A percentile compares a stretch with the other conserved stretches of the same genome.
Conservation (phyloP, 2,113 vertebrate genomes). For the Catharus bicknelli region DNA sequence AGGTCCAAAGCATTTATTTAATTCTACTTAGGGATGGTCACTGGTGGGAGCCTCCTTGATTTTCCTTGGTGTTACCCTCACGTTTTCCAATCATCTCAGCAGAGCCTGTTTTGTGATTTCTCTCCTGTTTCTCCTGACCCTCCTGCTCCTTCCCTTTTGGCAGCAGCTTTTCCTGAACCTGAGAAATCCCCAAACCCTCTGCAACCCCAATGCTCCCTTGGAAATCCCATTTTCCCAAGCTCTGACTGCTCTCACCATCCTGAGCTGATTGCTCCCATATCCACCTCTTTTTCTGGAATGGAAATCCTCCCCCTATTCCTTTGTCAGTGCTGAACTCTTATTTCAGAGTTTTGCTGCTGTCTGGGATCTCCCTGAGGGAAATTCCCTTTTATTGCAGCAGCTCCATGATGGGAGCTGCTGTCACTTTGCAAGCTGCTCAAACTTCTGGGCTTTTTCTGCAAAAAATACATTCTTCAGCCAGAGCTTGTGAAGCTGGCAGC, state of each 20-base stretch:
- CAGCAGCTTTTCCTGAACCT: neutral
- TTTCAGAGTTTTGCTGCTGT: neutral
- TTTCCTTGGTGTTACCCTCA: neutral
- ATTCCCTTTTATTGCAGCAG: neutral
- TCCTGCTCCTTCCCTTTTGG: neutral
- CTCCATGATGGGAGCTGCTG: neutral
- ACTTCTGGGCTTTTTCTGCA: slow-evolving; percentile 2
- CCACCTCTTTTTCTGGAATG: neutral
- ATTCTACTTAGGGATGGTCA: neutral
- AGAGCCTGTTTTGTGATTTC: neutral
- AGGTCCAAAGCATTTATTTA: neutral
- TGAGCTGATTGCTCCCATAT: neutral
- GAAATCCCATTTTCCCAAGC: neutral
- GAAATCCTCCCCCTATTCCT: rapidly evolving
- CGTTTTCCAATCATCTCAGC: neutral
- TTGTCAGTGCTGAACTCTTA: neutral
- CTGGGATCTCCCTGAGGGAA: neutral
- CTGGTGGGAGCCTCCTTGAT: neutral
- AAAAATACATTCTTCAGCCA: neutral
- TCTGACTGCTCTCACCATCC: neutral
- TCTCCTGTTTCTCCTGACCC: neutral
- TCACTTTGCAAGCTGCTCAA: neutral
- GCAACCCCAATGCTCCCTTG: neutral
- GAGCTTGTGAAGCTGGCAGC: neutral
- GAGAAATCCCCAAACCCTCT: too few relatives aligned